These are phyloP conservation scores for Zapornia atra DNA, from an alignment of 2,113 vertebrate species.

Conservation along the genomic window DNA sequence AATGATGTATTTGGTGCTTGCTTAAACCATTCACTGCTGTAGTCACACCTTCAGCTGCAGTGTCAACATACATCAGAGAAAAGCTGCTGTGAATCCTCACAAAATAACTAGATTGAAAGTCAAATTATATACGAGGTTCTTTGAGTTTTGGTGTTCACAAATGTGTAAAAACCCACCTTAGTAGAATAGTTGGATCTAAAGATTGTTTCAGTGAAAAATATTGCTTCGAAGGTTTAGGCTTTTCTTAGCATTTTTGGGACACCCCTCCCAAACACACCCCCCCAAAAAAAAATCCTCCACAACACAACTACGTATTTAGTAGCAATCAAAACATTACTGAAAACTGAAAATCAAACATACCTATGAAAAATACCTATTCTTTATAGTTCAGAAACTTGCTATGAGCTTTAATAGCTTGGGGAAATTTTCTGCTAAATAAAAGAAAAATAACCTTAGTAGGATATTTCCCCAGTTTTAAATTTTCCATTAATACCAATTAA, in stretches of 20 bases:
- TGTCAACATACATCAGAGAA: background rate
- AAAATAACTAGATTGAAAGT: background rate
- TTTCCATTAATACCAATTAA: background rate
- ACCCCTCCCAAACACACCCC: too few species aligned
- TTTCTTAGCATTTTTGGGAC: background rate
- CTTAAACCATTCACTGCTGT: background rate
- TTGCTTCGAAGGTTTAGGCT: background rate
- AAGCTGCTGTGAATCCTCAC: background rate
- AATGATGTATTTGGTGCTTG: background rate
- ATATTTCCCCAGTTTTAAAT: background rate
- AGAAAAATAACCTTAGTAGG: background rate
- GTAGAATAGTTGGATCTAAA: background rate
- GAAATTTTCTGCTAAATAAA: background rate
- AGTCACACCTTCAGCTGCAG: background rate
- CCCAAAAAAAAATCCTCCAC: too few species aligned
- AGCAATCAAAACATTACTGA: background rate
- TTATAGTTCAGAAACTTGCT: background rate
- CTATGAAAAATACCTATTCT: background rate
- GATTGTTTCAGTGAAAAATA: background rate
- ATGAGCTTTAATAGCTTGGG: background rate
- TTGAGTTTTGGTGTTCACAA: background rate
- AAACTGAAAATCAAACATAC: background rate
- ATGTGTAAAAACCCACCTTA: background rate
- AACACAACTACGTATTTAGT: background rate
- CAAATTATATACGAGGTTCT: background rate